A percentile compares a stretch with the other conserved stretches of the same genome.
phyloP scores from a whole-genome alignment of 2,113 vertebrate species.

The Odocoileus virginianus region DNA sequence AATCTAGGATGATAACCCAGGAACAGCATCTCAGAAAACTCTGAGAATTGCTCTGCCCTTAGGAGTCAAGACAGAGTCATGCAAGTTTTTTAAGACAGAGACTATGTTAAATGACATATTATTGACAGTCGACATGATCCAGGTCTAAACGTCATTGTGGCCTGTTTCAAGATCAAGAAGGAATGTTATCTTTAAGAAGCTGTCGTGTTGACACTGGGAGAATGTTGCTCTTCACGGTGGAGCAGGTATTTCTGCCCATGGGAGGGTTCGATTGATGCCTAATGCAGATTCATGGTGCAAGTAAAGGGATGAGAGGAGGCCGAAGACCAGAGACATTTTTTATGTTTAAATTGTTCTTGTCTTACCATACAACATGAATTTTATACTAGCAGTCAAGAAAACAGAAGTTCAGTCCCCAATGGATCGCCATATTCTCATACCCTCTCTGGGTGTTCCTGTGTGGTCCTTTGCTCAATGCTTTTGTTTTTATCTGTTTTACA shows the following conservation, averaged over 20 bases:
- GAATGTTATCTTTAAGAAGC: background rate
- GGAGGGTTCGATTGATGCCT: background rate
- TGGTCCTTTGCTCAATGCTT: background rate
- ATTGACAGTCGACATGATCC: background rate
- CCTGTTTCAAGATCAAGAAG: background rate
- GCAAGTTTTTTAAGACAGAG: background rate
- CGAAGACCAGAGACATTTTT: background rate
- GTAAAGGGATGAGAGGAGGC: background rate
- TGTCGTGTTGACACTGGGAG: background rate
- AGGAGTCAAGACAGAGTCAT: background rate
- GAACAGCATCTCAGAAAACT: background rate
- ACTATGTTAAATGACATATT: background rate
- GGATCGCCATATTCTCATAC: background rate
- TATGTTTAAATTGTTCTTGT: background rate
- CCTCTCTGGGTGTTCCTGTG: fast-evolving
- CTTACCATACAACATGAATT: background rate
- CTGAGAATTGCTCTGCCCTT: background rate
- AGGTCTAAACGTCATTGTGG: background rate
- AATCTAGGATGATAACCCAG: background rate
- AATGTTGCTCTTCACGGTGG: background rate
- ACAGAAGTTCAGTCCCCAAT: background rate
- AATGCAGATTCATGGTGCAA: background rate
- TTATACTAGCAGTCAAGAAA: background rate
- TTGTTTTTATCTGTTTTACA: background rate
- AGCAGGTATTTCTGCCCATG: background rate